Evolutionary conservation across 2,797 vertebrate species (phyloP), one percentile per base, ranked within the genome.

Genomic region (Amniataba percoides): DNA sequence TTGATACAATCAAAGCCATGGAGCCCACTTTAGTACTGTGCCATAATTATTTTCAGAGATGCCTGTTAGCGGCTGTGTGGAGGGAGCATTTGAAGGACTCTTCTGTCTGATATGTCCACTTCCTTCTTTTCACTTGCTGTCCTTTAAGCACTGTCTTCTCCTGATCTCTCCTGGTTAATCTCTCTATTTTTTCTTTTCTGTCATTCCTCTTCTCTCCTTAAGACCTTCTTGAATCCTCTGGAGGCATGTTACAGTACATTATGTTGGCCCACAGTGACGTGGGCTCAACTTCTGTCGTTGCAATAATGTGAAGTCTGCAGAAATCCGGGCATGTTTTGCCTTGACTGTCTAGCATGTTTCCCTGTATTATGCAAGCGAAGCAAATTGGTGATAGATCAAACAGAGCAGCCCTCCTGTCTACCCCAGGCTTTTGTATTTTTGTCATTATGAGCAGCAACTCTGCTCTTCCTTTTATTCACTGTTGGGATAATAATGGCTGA

Each of bases 21-120:
- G 82, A 85, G 84, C 72, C 75, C 73, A 31, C 82, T 92, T 83
- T 74, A 82, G 76, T 86, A 68, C 84, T 53, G 49, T 14, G 39
- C 42, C 45, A 25, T 85, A 76, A 94, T 87, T 36, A 75, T 72
- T 93, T 94, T 83, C 53, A 61, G 94, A 94, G 92, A 93, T 89
- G 86, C 73, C 80, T 79, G 73, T 85, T 77, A 84, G 70, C 80
- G 85, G 76, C 71, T 80, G 69, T 82, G 75, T 56, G 74, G 42
- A 65, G 64, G 80, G 79, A 86, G 72, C 80, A 82, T 79, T 64
- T 86, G 85, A 90, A 89, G 91, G 84, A 89, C 70, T 74, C 58
- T 82, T 82, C 71, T 64, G 57, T 80, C 77, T 75, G 52, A 42
- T 72, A 53, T 68, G 53, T 81, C 56, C 67, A 55, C 57, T 43